Percentiles rank a stretch among this genome's conserved stretches.
Conservation (phyloP, 2,797 vertebrate species). For the Mus caroli region DNA sequence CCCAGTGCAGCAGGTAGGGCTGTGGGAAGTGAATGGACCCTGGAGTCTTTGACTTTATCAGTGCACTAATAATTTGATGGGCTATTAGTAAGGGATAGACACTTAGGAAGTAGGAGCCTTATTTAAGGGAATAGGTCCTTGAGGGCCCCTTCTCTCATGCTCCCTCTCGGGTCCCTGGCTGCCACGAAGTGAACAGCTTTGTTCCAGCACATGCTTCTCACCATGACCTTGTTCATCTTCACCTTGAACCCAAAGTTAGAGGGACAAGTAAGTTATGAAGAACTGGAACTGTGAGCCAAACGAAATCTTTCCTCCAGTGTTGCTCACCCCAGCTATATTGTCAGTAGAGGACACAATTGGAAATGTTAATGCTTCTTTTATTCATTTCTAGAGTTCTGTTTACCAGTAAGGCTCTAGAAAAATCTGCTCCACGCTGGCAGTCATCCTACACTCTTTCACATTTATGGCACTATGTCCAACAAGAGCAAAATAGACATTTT, state of each 20-base stretch:
- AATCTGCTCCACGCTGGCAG: background rate
- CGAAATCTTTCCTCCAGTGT: background rate
- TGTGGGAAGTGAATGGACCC: background rate
- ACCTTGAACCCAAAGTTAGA: background rate
- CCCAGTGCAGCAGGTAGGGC: background rate
- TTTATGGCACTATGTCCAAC: slow-evolving; percentile 37
- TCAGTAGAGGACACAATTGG: background rate
- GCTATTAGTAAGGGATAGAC: background rate
- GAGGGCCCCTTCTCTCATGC: background rate
- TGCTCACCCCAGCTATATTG: background rate
- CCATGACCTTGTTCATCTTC: background rate
- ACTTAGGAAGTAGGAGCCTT: background rate
- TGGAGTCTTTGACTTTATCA: background rate
- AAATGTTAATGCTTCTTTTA: background rate
- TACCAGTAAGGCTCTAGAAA: background rate
- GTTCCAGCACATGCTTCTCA: background rate
- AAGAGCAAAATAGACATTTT: slow-evolving; percentile 8
- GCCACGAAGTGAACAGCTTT: background rate
- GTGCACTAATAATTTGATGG: background rate
- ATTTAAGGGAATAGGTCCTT: background rate
- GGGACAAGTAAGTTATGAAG: background rate
- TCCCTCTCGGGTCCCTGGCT: background rate
- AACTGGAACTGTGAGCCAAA: background rate
- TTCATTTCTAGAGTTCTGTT: slow-evolving; percentile 37
- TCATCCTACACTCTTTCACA: background rate